A percentile compares a stretch with the other conserved stretches of the same genome.
Evolutionary conservation across 2,797 vertebrate genomes (phyloP).

Genomic region (Natrix natrix): DNA sequence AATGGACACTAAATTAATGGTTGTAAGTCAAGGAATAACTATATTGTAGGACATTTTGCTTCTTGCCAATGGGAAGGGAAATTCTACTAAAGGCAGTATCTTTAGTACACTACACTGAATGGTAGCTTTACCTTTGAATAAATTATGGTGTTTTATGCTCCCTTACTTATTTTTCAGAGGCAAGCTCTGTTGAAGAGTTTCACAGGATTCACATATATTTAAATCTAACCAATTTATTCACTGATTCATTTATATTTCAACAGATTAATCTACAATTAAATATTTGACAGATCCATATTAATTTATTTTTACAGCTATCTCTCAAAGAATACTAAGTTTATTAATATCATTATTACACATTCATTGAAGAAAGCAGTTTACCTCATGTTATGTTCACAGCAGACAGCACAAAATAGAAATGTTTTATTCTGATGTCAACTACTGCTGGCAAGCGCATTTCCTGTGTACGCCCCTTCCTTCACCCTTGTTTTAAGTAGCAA

Average conservation of each 20-base stretch:
- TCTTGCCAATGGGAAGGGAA: background rate
- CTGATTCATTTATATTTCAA: background rate
- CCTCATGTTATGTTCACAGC: background rate
- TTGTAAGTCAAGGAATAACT: background rate
- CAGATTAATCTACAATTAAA: background rate
- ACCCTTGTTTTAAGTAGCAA: background rate
- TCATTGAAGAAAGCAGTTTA: background rate
- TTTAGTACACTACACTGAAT: background rate
- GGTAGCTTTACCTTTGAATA: background rate
- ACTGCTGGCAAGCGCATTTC: background rate
- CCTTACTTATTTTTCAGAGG: background rate
- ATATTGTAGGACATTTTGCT: background rate
- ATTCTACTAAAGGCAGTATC: background rate
- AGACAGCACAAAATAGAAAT: background rate
- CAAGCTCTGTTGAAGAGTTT: background rate
- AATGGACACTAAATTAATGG: background rate
- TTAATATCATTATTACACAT: background rate
- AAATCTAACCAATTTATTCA: background rate
- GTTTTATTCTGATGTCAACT: background rate
- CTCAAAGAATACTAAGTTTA: background rate
- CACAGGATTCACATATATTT: background rate
- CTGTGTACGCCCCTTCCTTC: background rate
- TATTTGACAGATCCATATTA: background rate
- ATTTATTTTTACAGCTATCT: background rate
- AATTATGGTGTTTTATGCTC: background rate